Conservation (phyloP, 2,888 invertebrate genomes). For the Asteroscopus sphinx region DNA sequence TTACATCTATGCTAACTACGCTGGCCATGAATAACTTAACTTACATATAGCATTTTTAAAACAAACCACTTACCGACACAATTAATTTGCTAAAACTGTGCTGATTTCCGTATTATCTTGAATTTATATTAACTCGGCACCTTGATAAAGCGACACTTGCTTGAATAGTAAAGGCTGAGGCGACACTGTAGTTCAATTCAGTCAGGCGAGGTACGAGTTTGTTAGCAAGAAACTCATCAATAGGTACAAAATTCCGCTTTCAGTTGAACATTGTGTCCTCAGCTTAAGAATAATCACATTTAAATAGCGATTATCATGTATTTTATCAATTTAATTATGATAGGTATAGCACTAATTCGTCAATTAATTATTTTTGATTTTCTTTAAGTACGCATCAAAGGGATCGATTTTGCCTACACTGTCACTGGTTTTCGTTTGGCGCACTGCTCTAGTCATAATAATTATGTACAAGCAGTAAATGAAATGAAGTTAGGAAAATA, state of each 20-base stretch:
- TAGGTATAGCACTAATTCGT: background rate
- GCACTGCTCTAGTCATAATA: too few relatives aligned
- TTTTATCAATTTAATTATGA: background rate
- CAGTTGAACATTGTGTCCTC: background rate
- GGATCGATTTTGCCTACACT: background rate
- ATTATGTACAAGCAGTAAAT: background rate
- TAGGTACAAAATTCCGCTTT: background rate
- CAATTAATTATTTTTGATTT: background rate
- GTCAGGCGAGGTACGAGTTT: constrained; percentile 7
- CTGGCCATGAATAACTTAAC: too few relatives aligned
- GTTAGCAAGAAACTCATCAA: background rate
- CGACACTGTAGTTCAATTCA: constrained; percentile 12
- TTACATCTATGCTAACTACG: too few relatives aligned
- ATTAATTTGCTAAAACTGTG: constrained; percentile 32
- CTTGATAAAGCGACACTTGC: constrained; percentile 30
- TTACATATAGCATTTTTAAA: too few relatives aligned
- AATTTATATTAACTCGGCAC: constrained; percentile 51
- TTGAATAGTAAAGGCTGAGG: constrained; percentile 28
- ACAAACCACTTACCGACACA: constrained; percentile 42
- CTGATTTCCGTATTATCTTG: constrained; percentile 16
- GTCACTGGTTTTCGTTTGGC: background rate
- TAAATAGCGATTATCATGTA: background rate
- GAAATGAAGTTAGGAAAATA: constrained; percentile 4
- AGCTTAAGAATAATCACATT: constrained; percentile 3
- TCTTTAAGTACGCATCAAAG: background rate